Evolutionary conservation across 2,888 invertebrate genomes (phyloP), one percentile per base, ranked within the genome.

Genomic region (Schrankia costaestrigalis): DNA sequence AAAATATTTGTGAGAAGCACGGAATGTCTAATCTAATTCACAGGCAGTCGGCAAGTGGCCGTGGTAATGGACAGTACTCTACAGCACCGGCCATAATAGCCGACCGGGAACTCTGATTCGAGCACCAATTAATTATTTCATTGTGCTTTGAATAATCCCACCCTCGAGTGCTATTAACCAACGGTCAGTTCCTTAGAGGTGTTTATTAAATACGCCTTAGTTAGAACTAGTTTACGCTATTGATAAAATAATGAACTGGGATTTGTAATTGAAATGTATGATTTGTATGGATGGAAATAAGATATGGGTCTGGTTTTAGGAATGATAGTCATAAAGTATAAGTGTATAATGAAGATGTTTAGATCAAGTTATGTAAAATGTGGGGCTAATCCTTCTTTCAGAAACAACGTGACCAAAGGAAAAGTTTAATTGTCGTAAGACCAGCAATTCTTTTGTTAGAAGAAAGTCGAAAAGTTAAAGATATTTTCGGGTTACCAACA

Each of bases 71-170:
- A 73, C 75, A 69, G 68, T 67, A 54, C 63, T 71, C 70, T 55
- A 75, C 72, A 74, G 67, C 51, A 45, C 56, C 60, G 55, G 53
- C 56, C 60, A 71, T 68, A 73, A 76, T 71, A 63, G 70, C 64
- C 59, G 58, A 65, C 63, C 68, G 65, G 69, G 71, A 74, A 71
- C 78, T 77, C 70, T 63, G 75, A 71, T 76, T 77, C 74, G 72
- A 83, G 83, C 72, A 76, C 81, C 85, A 84, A 85, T 86, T 86
- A 86, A 86, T 86, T 84, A 86, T 80, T 78, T 75, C 79, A 80
- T 83, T 85, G 84, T 85, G 63, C 66, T 53, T 51, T 56, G 71
- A 73, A 69, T 76, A 73, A 74, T 74, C 76, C 69, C 57, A 49
- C 76, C 71, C 78, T 74, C 61, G 82, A 78, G 78, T 63, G 62